phyloP scores from a whole-genome alignment of 2,797 vertebrate genomes.

The Scolopax bukidnonensis region DNA sequence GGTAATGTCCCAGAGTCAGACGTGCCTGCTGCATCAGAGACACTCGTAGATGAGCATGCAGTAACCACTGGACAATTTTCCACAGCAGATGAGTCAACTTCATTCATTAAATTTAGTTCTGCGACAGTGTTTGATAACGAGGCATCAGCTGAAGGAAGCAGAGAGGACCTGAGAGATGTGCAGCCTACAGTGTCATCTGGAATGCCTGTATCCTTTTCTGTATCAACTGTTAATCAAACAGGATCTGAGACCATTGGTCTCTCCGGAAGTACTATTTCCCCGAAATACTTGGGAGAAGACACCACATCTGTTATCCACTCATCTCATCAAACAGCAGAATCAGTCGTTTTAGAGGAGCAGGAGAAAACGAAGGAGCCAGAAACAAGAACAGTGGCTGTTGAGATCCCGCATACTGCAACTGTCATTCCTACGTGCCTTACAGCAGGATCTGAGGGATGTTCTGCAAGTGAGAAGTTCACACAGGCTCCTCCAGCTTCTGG shows the following conservation, averaged over 20 bases:
- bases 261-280: not conserved
- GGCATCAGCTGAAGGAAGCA: conserved; percentile 6
- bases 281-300: not conserved
- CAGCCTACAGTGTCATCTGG: not conserved
- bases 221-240: conserved; percentile 19
- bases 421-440: not conserved
- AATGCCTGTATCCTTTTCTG: conserved; percentile 42
- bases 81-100: not conserved
- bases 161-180: conserved; percentile 26
- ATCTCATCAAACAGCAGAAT: conserved; percentile 23
- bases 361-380: conserved; percentile 28
- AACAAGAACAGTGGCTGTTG: not conserved
- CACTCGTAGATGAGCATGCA: not conserved
- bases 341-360: not conserved
- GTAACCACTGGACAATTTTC: not conserved
- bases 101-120: conserved; percentile 30
- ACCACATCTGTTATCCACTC: not conserved
- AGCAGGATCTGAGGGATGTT: not conserved
- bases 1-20: conserved; percentile 27
- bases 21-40: conserved; percentile 63
- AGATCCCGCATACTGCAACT: not conserved
- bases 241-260: not conserved
- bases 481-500: not conserved
- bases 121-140: not conserved
- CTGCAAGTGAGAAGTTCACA: conserved; percentile 6